Percentiles rank a stretch among this genome's conserved stretches.
These are phyloP conservation scores for Platycnemis pennipes DNA, from an alignment of 2,888 invertebrate species.

Conservation along the genomic window DNA sequence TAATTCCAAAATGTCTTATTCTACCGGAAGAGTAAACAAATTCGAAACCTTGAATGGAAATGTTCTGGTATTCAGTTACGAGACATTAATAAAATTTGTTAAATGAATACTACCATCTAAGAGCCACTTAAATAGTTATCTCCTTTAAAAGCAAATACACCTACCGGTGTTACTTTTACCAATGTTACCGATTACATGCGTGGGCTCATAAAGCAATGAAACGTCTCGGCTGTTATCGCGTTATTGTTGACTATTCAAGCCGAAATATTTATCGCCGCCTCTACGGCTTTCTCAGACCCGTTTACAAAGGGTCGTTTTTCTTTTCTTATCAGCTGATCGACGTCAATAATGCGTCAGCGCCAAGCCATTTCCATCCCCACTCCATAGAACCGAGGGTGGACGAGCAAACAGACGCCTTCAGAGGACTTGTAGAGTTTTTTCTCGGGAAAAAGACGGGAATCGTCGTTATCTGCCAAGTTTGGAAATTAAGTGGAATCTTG, in stretches of 20 bases:
- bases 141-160: background rate
- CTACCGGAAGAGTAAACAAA: too few relatives aligned
- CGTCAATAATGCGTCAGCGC: conserved; percentile 10
- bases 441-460: background rate
- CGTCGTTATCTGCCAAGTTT: background rate
- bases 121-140: background rate
- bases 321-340: conserved; percentile 4
- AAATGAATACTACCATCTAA: background rate
- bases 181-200: background rate
- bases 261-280: background rate
- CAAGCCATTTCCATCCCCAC: background rate
- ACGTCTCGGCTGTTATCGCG: background rate
- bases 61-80: background rate
- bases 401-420: background rate
- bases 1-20: too few relatives aligned
- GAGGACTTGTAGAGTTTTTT: background rate
- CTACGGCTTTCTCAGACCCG: background rate
- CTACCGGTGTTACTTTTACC: conserved; percentile 11
- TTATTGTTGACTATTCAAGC: background rate
- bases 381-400: background rate
- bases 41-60: background rate
- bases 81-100: background rate
- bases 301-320: conserved; percentile 34
- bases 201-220: background rate
- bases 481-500: background rate